Base-by-base conservation (phyloP, 2,797 vertebrate genomes). In the Synanceia verrucosa region DNA sequence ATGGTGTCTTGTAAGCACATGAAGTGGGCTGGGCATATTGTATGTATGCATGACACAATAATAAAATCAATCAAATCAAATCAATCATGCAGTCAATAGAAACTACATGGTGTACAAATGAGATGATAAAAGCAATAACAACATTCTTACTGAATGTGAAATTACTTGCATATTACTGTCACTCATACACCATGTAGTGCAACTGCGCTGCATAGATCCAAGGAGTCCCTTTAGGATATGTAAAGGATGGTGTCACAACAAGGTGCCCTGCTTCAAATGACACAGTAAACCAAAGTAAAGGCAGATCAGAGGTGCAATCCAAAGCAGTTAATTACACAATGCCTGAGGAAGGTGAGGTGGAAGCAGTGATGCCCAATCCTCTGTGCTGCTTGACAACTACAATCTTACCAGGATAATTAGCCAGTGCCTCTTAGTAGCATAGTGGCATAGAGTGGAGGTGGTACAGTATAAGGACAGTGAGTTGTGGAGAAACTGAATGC, bases 301-400 rank as follows among this genome's bases (percentile, higher is more conserved):
- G 26, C 29, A 52, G 56, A 78, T 83, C 58, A 70, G 63, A 72
- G 51, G 62, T 33, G 59, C 50, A 65, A 51, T 75, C 57, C n/a
- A 57, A 72, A 65, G 59, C 44, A 48, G 67, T 73, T 85, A 81
- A 86, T 86, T 86, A 78, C 69, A 64, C 36, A 31, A 71, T 72
- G 53, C 43, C 65, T 31, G 63, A 61, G 51, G 68, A 56, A 66
- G 78, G 62, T 58, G 51, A 77, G 60, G 62, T 5, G 13, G 61
- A 74, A 36, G 37, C 16, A 11, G 44, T 41, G 36, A n/a, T 34
- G 61, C 68, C 41, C 72, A 48, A 70, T 53, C 41, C 33, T 74
- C 78, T 39, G 61, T 60, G 64, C 70, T 36, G 58, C 72, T 67
- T 81, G 83, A 82, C 70, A 76, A 55, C 72, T 61, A 65, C 64